Base-by-base conservation (phyloP, 2,113 vertebrate genomes). In the Sinocyclocheilus anophthalmus region DNA sequence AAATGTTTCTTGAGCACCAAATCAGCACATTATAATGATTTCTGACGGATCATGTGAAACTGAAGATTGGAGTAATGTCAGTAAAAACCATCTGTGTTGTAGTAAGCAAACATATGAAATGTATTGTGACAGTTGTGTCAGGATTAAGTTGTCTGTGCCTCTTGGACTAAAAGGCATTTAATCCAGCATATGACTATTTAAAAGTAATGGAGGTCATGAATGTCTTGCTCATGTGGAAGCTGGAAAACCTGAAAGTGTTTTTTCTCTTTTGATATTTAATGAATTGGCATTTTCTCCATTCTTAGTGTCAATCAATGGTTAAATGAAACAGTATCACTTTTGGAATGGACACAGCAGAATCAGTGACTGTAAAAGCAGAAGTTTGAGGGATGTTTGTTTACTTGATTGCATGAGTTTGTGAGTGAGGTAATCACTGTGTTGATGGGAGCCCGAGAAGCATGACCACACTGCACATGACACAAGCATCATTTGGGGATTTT, bases 391-490 rank as follows among this genome's bases (percentile, higher is more conserved):
- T 86, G 55, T 84, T 87, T 70, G 11, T 87, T 85, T 83, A 53
- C 5, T 65, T 55, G 18, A 45, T 75, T 77, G 65, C 16, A 24
- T 33, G 45, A 79, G 72, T 67, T 70, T 33, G 4, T 4, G n/a
- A 77, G 63, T 80, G 67, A 79, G 37, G 59, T 89, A 73, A 57
- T 67, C 30, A 13, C 48, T 24, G 33, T 42, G 39, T 24, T 24
- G 63, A 50, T 50, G 24, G 20, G 42, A 10, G 45, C 79, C 33
- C 22, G 50, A 33, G 37, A 70, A 39, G 61, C 37, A 61, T 90
- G 82, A 90, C 83, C 53, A 13, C 5, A n/a, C 45, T 14, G 72
- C 87, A 88, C 89, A 85, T 88, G 87, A 88, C 37, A 13, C 14
- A 50, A 59, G 75, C 20, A 67, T 82, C 78, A 85, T 85, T 76